Percentiles rank a stretch among this genome's conserved stretches.
Evolutionary conservation across 2,888 invertebrate species (phyloP).

Genomic region (Rhingia rostrata): DNA sequence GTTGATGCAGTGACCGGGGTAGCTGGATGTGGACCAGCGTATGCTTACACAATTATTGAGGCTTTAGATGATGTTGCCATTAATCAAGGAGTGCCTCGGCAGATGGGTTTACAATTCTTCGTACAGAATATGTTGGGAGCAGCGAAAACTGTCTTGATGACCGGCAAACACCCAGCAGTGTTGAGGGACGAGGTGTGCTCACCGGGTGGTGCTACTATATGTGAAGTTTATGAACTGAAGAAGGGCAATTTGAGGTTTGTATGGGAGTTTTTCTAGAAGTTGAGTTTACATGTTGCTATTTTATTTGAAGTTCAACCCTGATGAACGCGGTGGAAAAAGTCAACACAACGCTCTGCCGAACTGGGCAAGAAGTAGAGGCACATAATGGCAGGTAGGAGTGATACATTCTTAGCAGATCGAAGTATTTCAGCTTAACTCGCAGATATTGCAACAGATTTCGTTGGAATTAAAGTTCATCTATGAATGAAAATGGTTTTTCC

Average conservation of each 20-base stretch:
- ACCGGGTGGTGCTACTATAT: slow-evolving; percentile 95
- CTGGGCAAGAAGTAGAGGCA: slow-evolving; percentile 82
- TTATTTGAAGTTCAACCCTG: slow-evolving; percentile 86
- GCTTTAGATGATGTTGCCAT: slow-evolving; percentile 97
- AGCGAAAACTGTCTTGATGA: slow-evolving; percentile 89
- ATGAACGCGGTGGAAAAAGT: slow-evolving; percentile 92
- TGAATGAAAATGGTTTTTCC: neutral
- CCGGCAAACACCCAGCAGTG: slow-evolving; percentile 90
- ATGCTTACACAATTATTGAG: slow-evolving; percentile 94
- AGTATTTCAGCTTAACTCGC: slow-evolving; percentile 2
- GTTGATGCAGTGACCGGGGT: slow-evolving; percentile 92
- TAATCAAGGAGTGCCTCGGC: slow-evolving; percentile 93
- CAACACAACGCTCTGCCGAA: slow-evolving; percentile 85
- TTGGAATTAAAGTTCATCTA: neutral
- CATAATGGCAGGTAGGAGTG: neutral
- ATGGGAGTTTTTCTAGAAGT: neutral
- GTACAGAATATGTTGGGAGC: slow-evolving; percentile 92
- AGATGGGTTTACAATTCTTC: slow-evolving; percentile 90
- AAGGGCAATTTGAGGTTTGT: slow-evolving; percentile 88
- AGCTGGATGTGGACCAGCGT: slow-evolving; percentile 96
- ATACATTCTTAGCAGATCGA: slow-evolving; percentile 16
- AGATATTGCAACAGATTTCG: neutral
- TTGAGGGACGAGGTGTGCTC: slow-evolving; percentile 95
- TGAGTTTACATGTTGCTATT: neutral
- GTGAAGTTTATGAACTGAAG: slow-evolving; percentile 92